phyloP scores from a whole-genome alignment of 1,140 invertebrate genomes.

The Ostrea denselamellosa region DNA sequence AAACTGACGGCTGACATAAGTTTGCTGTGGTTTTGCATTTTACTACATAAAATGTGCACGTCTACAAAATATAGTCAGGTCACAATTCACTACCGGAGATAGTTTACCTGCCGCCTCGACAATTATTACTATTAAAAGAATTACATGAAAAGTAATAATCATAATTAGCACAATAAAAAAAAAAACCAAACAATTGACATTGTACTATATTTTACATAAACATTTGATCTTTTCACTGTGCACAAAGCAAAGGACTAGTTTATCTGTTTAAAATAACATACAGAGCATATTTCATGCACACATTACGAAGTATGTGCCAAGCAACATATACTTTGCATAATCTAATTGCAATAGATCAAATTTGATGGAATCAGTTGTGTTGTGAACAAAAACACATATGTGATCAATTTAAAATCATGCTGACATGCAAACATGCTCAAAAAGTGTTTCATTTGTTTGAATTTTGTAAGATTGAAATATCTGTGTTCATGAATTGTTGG shows the following conservation, averaged over 20 bases:
- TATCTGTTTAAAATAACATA: neutral
- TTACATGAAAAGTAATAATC: slow-evolving; percentile 43
- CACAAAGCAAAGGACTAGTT: neutral
- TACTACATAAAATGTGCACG: slow-evolving; percentile 33
- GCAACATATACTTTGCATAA: neutral
- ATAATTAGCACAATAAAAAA: neutral
- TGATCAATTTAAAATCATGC: neutral
- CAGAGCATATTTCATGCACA: neutral
- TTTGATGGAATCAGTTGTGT: neutral
- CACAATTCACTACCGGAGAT: slow-evolving; percentile 38
- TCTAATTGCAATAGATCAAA: neutral
- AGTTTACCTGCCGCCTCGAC: slow-evolving; percentile 49
- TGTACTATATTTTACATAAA: neutral
- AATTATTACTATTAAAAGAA: slow-evolving; percentile 44
- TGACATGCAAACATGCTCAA: neutral
- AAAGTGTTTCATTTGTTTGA: slow-evolving; percentile 1
- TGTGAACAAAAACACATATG: neutral
- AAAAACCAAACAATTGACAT: neutral
- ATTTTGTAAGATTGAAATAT: neutral
- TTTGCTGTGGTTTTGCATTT: slow-evolving; percentile 26
- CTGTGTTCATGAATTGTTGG: neutral
- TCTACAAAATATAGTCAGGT: slow-evolving; percentile 35
- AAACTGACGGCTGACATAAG: neutral
- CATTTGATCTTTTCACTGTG: neutral
- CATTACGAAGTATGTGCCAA: neutral